Evolutionary conservation across 2,797 vertebrate genomes (phyloP), one percentile per base, ranked within the genome.

Genomic region (Lacerta bilineata): DNA sequence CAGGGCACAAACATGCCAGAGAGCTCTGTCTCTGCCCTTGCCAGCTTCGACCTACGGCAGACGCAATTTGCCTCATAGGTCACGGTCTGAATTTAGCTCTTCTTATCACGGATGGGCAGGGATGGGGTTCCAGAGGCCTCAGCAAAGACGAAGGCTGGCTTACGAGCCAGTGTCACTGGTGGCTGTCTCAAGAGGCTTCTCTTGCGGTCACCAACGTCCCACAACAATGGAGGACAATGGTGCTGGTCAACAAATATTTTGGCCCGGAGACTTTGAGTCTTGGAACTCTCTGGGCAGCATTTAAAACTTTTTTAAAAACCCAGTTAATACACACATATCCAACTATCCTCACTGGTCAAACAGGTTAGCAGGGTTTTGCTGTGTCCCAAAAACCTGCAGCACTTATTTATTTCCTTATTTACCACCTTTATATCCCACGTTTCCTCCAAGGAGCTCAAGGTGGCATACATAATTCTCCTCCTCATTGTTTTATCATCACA

Each of bases 61-160:
- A 55, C 3, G 3, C 50, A 55, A 55, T 55, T 55, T 55, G 50
- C 50, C 50, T 55, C 50, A 4, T 85, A 83, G 89, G 89, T 86
- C 84, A 80, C 29, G 27, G 46, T 91, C 89, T 78, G 50, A 59
- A 89, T 92, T 85, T 92, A 91, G 85, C 89, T 80, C 61, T 64
- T 18, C 83, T 88, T 69, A 85, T 86, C 71, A 59, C 17, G 75
- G 72, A 80, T 4, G 25, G 75, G 23, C 43, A 39, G 75, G 39
- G 74, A 36, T 25, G 82, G 87, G 85, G 87, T 87, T 85, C n/a
- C 43, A 72, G 87, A 91, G 82, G 41, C 43, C 89, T 84, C 84
- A 71, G 87, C 89, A 77, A 39, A 83, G 81, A 41, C 3, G 74
- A 68, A 25, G 20, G 25, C 59, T 50, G 46, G 46, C 46, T 50